These are phyloP conservation scores for Drosophila neocordata DNA, from an alignment of 1,140 invertebrate species.

Conservation along the genomic window DNA sequence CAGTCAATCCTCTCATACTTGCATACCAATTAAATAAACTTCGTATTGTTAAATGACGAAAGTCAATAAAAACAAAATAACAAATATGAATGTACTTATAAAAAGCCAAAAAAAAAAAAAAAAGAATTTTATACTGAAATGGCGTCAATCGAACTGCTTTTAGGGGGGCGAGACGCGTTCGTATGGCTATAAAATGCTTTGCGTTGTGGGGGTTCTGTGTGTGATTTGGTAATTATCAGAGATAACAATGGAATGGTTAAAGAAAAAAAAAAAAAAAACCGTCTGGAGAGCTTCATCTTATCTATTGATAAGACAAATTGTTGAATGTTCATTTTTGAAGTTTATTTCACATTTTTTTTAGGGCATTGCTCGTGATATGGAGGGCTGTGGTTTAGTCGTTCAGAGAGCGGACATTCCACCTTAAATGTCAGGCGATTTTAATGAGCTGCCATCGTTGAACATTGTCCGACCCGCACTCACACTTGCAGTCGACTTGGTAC, in stretches of 20 bases:
- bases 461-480: conserved; percentile 31
- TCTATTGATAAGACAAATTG: conserved; percentile 37
- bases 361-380: conserved; percentile 37
- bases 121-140: conserved; percentile 37
- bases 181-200: not conserved
- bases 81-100: conserved; percentile 2
- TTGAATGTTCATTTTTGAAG: not conserved
- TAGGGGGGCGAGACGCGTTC: conserved; percentile 11
- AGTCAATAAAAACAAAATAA: conserved; percentile 9
- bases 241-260: conserved; percentile 13
- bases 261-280: no score
- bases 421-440: conserved; percentile 46
- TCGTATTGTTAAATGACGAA: conserved; percentile 5
- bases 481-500: not conserved
- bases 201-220: conserved; percentile 19
- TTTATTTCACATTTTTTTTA: conserved; percentile 13
- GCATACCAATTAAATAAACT: conserved; percentile 12
- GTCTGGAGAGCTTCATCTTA: conserved; percentile 31
- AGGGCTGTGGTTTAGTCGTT: not conserved
- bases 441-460: conserved; percentile 27
- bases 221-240: conserved; percentile 43
- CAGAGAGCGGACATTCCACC: conserved; percentile 31
- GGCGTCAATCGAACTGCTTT: conserved; percentile 50
- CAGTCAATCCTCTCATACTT: not conserved
- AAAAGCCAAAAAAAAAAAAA: conserved; percentile 30